These are phyloP conservation scores for Magallana gigas DNA, from an alignment of 1,140 invertebrate species.

Conservation along the genomic window DNA sequence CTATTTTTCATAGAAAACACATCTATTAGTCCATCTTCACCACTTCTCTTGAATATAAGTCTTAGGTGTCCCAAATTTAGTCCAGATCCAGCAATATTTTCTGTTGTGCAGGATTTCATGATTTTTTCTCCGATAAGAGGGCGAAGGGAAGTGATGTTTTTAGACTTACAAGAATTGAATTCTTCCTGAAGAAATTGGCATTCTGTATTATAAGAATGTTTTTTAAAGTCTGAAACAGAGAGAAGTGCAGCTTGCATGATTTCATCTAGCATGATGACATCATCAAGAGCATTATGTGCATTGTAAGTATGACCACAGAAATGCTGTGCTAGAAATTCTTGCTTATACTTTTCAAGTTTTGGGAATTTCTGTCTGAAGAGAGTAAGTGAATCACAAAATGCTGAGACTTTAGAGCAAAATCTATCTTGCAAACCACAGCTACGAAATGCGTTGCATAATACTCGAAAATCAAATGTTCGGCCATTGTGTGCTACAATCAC, in stretches of 20 bases:
- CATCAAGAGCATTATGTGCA: conserved; percentile 23
- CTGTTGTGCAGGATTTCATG: too few relatives aligned
- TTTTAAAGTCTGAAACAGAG: too few relatives aligned
- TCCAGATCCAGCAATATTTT: too few relatives aligned
- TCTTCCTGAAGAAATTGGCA: too few relatives aligned
- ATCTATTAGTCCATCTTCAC: too few relatives aligned
- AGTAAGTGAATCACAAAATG: conserved; percentile 5
- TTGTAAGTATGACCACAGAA: conserved; percentile 5
- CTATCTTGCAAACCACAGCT: background rate
- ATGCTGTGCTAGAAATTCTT: conserved; percentile 26
- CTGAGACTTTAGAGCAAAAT: background rate
- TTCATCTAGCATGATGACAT: conserved; percentile 11
- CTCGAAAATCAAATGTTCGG: conserved; percentile 18
- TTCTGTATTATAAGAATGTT: too few relatives aligned
- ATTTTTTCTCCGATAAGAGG: too few relatives aligned
- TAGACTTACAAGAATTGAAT: too few relatives aligned
- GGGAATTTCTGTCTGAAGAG: background rate
- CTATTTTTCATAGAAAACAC: too few relatives aligned
- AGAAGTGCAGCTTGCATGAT: too few relatives aligned
- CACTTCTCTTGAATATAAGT: too few relatives aligned
- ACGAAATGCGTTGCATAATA: background rate
- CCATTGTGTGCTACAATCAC: conserved; percentile 25
- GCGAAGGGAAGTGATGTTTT: too few relatives aligned
- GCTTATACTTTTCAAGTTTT: background rate
- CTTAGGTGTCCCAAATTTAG: background rate